A percentile compares a stretch with the other conserved stretches of the same genome.
phyloP scores from a whole-genome alignment of 2,113 vertebrate genomes.

The Trematocara variabile region DNA sequence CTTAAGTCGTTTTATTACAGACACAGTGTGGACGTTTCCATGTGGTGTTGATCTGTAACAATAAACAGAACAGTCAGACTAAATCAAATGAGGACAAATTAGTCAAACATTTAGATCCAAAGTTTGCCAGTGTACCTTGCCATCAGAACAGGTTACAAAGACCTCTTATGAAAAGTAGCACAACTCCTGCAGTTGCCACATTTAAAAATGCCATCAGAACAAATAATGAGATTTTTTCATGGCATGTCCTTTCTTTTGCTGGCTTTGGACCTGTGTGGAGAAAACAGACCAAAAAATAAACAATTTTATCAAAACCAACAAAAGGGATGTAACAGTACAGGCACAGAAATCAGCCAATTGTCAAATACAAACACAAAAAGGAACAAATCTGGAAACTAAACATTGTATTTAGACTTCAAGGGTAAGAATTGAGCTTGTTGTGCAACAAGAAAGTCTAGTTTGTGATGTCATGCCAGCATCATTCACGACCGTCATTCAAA shows the following conservation, averaged over 20 bases:
- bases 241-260: background rate
- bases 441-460: background rate
- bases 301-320: background rate
- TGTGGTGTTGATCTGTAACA: background rate
- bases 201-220: background rate
- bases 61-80: background rate
- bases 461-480: background rate
- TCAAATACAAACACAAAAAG: background rate
- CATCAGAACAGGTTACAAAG: background rate
- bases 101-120: background rate
- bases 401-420: background rate
- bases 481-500: background rate
- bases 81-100: background rate
- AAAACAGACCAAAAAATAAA: background rate
- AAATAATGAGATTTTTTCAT: background rate
- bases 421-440: background rate
- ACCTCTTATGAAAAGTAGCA: background rate
- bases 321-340: background rate
- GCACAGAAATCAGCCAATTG: background rate
- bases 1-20: too few species aligned
- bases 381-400: background rate
- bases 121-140: background rate
- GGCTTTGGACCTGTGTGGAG: background rate
- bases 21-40: background rate
- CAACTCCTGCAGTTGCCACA: background rate